phyloP scores from a whole-genome alignment of 1,140 invertebrate species.

The Hylaeus anthracinus region DNA sequence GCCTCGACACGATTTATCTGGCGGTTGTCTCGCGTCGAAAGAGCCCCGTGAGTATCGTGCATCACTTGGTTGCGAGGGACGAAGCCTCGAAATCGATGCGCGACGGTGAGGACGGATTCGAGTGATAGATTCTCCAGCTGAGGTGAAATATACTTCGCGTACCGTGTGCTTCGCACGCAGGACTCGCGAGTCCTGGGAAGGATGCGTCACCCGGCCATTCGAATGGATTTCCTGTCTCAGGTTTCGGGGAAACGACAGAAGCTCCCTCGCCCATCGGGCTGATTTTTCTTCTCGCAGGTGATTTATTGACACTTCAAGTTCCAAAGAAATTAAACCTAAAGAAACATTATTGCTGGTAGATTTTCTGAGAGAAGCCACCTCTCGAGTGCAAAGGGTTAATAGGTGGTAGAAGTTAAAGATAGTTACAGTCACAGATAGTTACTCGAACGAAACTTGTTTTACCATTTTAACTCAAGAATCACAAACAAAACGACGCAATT shows the following conservation, averaged over 20 bases:
- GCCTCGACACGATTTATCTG: constrained; percentile 50
- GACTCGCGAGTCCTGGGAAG: neutral
- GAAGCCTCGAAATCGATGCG: constrained; percentile 40
- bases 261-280: too few relatives aligned
- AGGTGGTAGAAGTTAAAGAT: too few relatives aligned
- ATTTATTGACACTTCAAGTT: too few relatives aligned
- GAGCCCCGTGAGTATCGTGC: constrained; percentile 36
- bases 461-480: too few relatives aligned
- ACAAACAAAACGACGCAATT: too few relatives aligned
- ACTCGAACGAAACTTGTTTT: too few relatives aligned
- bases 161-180: constrained; percentile 57
- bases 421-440: too few relatives aligned
- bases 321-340: too few relatives aligned
- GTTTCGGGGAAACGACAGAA: constrained; percentile 25
- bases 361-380: too few relatives aligned
- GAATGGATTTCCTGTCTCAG: neutral
- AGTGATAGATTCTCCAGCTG: constrained; percentile 53
- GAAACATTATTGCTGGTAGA: too few relatives aligned
- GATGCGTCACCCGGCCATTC: neutral
- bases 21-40: constrained; percentile 28
- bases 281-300: neutral
- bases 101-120: constrained; percentile 40
- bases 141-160: constrained; percentile 51
- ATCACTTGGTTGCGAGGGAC: constrained; percentile 40
- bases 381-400: too few relatives aligned